Evolutionary conservation across 2,113 vertebrate genomes (phyloP).

Genomic region (Ictalurus furcatus): DNA sequence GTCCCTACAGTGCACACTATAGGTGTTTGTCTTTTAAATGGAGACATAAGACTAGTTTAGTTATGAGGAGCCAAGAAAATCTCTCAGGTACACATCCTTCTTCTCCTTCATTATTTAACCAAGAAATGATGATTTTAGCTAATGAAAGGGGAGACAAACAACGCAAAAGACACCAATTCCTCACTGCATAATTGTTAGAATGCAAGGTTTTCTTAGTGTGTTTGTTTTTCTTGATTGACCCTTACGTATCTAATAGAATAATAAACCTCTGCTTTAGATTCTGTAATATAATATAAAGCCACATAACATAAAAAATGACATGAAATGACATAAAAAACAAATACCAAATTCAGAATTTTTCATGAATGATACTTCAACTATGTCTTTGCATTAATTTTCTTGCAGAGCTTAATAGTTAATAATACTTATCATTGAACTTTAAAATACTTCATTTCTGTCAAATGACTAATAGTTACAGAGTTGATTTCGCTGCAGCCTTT

Average conservation of each 20-base stretch:
- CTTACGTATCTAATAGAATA: neutral
- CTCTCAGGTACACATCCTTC: conserved; percentile 51
- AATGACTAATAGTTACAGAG: conserved; percentile 16
- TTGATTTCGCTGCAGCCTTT: conserved; percentile 17
- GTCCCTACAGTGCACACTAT: conserved; percentile 35
- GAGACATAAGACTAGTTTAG: conserved; percentile 64
- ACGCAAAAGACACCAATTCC: conserved; percentile 30
- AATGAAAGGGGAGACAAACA: conserved; percentile 35
- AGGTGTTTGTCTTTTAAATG: conserved; percentile 37
- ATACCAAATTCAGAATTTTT: neutral
- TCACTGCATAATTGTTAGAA: neutral
- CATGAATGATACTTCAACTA: neutral
- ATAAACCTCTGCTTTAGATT: neutral
- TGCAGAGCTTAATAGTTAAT: neutral
- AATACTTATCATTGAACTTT: neutral
- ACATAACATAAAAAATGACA: neutral
- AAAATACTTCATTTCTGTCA: conserved; percentile 2
- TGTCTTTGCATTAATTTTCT: neutral
- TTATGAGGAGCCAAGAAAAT: conserved; percentile 53
- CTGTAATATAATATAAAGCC: neutral
- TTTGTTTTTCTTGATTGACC: neutral
- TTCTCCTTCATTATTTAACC: conserved; percentile 60
- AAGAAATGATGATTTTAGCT: conserved; percentile 49
- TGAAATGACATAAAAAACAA: neutral
- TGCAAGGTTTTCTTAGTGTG: neutral